Evolutionary conservation across 2,113 vertebrate genomes (phyloP).

Genomic region (Heloderma charlesbogerti): DNA sequence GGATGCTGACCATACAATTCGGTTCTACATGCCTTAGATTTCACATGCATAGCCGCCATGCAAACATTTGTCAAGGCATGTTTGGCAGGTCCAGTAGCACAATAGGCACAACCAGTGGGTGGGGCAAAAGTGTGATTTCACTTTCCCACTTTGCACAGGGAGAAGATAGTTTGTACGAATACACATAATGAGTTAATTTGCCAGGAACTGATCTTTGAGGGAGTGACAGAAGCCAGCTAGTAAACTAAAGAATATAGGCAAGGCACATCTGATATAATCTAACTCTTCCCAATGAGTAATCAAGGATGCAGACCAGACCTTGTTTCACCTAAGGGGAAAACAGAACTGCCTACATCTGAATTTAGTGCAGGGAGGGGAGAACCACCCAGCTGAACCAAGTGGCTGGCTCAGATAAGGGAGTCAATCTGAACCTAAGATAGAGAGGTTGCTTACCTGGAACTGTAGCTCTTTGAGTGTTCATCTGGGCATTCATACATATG

Average conservation of each 20-base stretch:
- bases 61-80: background rate
- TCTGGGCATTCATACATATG: too few relatives aligned
- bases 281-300: background rate
- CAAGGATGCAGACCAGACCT: background rate
- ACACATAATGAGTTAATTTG: background rate
- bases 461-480: too few relatives aligned
- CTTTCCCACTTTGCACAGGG: background rate
- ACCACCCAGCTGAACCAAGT: background rate
- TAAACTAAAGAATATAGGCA: background rate
- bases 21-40: background rate
- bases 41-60: background rate
- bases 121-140: background rate
- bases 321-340: background rate
- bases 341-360: background rate
- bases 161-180: background rate
- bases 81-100: background rate
- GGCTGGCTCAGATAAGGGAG: background rate
- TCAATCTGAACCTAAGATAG: background rate
- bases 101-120: background rate
- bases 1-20: background rate
- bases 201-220: background rate
- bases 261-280: background rate
- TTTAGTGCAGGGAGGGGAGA: background rate
- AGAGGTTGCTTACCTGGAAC: too few relatives aligned
- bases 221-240: background rate